Evolutionary conservation across 2,888 invertebrate species (phyloP), one percentile per base, ranked within the genome.

Genomic region (Mesopsocus fuscifrons): DNA sequence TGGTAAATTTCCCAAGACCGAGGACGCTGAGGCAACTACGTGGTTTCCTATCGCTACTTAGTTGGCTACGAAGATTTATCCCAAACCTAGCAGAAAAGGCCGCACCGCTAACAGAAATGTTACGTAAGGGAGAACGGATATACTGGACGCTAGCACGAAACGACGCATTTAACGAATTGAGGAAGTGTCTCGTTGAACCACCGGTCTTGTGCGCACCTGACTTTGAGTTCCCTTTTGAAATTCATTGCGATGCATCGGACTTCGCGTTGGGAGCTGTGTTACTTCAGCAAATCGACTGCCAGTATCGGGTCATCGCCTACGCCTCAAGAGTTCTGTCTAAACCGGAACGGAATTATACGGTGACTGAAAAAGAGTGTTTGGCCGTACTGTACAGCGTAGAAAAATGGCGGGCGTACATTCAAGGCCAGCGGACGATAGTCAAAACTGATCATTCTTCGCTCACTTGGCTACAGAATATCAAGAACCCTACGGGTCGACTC

Each of bases 11-110:
- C 13, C 43, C 43, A 17, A 13, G 21, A 2, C 45, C 45, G 21
- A 44, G 30, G 15, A 31, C 11, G 17, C 26, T 35, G 6, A 45
- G 43, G 30, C 15, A 40, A 40, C n/a, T 45, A 2, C 23, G 43
- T 2, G 11, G 26, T n/a, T 45, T 35, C 15, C 30, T 45, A 1
- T 35, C 38, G 2, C 16, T 45, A 5, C 30, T 34, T 2, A 26
- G 34, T 3, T 45, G 40, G n/a, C 43, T 34, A 15, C 8, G 34
- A 2, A 20, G 18, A 9, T 45, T 44, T 13, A 20, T 45, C 1
- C 23, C 34, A 9, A 33, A 45, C 11, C 26, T 18, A 3, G 30
- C 40, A 9, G 22, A 45, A 17, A 22, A 13, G 4, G 21, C 43
- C 9, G 20, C 20, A 13, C 18, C 34, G 11, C 15, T 45, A 13